Percentiles rank a stretch among this genome's conserved stretches.
Conservation (phyloP, 2,113 vertebrate species). For the Todiramphus chloris region DNA sequence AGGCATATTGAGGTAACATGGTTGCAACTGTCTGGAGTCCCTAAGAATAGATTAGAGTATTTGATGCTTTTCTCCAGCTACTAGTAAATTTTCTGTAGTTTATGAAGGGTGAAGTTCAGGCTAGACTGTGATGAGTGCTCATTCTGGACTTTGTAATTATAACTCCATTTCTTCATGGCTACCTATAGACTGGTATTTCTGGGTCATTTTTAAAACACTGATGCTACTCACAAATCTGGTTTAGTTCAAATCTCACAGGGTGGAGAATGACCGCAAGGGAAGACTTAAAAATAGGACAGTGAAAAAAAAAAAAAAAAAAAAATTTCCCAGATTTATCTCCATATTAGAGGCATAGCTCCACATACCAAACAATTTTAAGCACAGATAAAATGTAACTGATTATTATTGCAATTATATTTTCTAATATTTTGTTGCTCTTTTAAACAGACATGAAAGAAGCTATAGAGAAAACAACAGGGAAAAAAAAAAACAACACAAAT, state of each 20-base stretch:
- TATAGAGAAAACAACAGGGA: neutral
- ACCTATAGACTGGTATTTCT: neutral
- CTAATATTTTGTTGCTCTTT: neutral
- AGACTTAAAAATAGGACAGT: neutral
- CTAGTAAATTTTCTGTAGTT: neutral
- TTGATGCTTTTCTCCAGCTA: neutral
- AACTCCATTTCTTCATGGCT: neutral
- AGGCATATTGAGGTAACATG: neutral
- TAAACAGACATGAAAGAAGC: neutral
- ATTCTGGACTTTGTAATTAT: neutral
- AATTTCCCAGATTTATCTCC: neutral
- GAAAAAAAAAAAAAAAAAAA: no score
- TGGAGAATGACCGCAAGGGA: neutral
- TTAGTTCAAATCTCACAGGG: neutral
- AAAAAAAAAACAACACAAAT: neutral
- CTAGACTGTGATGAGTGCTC: neutral
- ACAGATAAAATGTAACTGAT: neutral
- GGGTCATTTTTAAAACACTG: neutral
- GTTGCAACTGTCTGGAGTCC: neutral
- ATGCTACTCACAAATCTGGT: neutral
- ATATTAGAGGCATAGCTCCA: neutral
- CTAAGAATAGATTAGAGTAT: neutral
- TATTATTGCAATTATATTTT: neutral
- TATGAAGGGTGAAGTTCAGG: neutral
- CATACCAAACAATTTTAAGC: neutral